A percentile compares a stretch with the other conserved stretches of the same genome.
These are phyloP conservation scores for Sebastes aleutianus DNA, from an alignment of 2,797 vertebrate species.

Conservation along the genomic window DNA sequence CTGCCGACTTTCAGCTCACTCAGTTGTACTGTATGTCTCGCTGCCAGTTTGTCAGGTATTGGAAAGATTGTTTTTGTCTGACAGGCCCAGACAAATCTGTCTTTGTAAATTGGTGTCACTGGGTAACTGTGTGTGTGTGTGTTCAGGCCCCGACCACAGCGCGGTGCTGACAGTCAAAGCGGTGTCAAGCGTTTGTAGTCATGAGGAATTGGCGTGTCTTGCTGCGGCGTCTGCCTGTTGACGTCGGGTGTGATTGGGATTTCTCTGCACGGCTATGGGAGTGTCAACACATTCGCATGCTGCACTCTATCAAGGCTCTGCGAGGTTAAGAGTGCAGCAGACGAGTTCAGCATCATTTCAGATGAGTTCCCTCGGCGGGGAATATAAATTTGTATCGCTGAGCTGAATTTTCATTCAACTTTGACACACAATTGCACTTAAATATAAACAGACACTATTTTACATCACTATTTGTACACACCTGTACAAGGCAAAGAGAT, in stretches of 20 bases:
- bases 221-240: not conserved
- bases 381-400: conserved; percentile 22
- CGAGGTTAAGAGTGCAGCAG: conserved; percentile 62
- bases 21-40: not conserved
- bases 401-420: conserved; percentile 13
- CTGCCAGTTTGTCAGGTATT: not conserved
- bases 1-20: not conserved
- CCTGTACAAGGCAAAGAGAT: not conserved
- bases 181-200: conserved; percentile 21
- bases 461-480: not conserved
- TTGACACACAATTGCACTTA: not conserved
- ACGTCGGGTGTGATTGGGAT: conserved; percentile 49
- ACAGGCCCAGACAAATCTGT: conserved; percentile 11
- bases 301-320: conserved; percentile 63
- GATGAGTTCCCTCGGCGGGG: conserved; percentile 15
- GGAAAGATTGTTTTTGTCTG: conserved; percentile 13
- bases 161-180: not conserved
- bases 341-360: conserved; percentile 57
- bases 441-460: not conserved
- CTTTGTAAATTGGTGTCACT: conserved; percentile 11
- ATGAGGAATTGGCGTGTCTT: conserved; percentile 2
- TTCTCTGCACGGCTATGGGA: conserved; percentile 55
- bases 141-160: not conserved
- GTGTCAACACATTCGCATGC: conserved; percentile 56
- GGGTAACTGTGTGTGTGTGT: not conserved